Conservation (phyloP, 2,797 vertebrate genomes). For the Rachycentron canadum region DNA sequence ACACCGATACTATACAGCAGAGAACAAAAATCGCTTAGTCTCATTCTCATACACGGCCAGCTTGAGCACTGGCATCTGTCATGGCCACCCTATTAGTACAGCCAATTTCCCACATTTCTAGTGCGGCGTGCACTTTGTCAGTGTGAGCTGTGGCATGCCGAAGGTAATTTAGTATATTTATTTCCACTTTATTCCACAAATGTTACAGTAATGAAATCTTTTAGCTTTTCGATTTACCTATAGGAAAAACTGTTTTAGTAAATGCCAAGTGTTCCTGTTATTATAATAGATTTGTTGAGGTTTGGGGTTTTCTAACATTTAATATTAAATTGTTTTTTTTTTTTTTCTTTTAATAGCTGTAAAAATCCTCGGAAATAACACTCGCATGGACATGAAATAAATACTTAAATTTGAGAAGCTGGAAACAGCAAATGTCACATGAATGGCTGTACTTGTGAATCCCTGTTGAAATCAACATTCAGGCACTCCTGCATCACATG, state of each 20-base stretch:
- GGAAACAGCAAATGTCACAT: not conserved
- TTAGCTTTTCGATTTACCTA: conserved; percentile 52
- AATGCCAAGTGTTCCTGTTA: conserved; percentile 57
- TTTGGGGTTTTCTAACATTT: conserved; percentile 39
- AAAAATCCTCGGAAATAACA: not conserved
- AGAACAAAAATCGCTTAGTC: conserved; percentile 56
- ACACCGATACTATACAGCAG: conserved; percentile 17
- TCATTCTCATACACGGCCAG: conserved; percentile 55
- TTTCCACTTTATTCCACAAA: conserved; percentile 61
- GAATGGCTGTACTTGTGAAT: not conserved
- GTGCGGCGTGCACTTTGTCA: conserved; percentile 59
- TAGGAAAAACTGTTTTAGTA: conserved; percentile 33
- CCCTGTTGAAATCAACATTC: not conserved
- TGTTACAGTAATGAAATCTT: conserved; percentile 67
- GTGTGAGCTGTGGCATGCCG: conserved; percentile 34
- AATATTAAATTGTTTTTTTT: conserved; percentile 22
- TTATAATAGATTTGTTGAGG: conserved; percentile 51
- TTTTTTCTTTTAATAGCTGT: conserved; percentile 29
- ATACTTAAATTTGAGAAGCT: not conserved
- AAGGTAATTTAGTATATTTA: conserved; percentile 64
- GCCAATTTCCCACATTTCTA: conserved; percentile 61
- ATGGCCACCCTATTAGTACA: conserved; percentile 56
- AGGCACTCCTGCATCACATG: not conserved
- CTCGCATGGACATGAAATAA: not conserved
- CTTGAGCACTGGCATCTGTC: conserved; percentile 66